Conservation (phyloP, 2,888 invertebrate species). For the Scaptodrosophila latifasciaeformis region DNA sequence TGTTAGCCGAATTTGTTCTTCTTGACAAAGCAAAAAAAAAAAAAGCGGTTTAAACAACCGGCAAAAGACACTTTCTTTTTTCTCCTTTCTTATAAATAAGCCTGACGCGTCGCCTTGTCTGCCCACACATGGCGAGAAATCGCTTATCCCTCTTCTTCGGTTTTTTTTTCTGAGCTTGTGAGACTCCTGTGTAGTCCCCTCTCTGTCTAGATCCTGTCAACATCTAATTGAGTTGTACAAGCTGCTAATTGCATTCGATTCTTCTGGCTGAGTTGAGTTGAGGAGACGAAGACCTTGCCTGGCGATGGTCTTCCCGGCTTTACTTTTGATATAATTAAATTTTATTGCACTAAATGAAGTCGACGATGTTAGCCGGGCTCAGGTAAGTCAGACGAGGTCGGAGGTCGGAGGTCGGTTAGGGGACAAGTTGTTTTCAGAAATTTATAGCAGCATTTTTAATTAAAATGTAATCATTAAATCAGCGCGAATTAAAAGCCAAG, state of each 20-base stretch:
- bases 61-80: background rate
- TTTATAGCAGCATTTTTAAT: conserved; percentile 61
- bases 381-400: conserved; percentile 19
- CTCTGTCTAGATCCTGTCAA: conserved; percentile 9
- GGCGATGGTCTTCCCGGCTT: conserved; percentile 4
- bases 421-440: conserved; percentile 22
- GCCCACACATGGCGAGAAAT: background rate
- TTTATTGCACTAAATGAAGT: conserved; percentile 51
- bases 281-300: conserved; percentile 25
- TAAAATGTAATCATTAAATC: conserved; percentile 56
- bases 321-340: conserved; percentile 66
- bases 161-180: too few relatives aligned
- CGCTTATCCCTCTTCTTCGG: too few relatives aligned
- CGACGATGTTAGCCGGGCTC: conserved; percentile 25
- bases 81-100: conserved; percentile 13
- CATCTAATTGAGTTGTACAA: conserved; percentile 73
- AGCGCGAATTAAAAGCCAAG: conserved; percentile 21
- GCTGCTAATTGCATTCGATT: conserved; percentile 74
- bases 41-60: background rate
- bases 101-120: background rate
- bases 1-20: conserved; percentile 25
- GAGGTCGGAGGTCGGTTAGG: conserved; percentile 8
- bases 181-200: background rate
- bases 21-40: background rate
- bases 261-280: conserved; percentile 57